Evolutionary conservation across 2,797 vertebrate species (phyloP).

Genomic region (Esox lucius): DNA sequence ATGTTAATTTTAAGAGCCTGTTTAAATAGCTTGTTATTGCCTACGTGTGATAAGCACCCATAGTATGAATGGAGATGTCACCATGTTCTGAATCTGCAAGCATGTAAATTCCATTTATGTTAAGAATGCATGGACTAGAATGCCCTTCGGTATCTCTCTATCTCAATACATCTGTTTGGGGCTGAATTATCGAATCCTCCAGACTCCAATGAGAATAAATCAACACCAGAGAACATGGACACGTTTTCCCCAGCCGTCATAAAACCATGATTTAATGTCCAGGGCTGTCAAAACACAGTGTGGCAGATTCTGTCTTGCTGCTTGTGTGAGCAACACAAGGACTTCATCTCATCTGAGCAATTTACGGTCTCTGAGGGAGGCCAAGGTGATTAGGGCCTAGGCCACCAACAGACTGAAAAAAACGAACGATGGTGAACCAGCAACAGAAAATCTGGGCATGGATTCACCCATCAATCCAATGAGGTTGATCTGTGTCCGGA

Average conservation of each 20-base stretch:
- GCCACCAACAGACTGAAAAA: constrained; percentile 89
- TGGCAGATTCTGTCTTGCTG: constrained; percentile 72
- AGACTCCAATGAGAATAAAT: constrained; percentile 86
- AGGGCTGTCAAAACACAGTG: constrained; percentile 81
- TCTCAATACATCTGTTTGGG: constrained; percentile 84
- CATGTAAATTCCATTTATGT: constrained; percentile 87
- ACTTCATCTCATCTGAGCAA: constrained; percentile 81
- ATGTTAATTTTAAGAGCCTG: background rate
- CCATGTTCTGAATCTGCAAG: constrained; percentile 25
- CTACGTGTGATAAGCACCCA: background rate
- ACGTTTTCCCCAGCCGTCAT: constrained; percentile 83
- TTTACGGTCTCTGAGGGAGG: constrained; percentile 86
- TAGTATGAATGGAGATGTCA: constrained; percentile 63
- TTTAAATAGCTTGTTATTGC: background rate
- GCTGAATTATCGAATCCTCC: constrained; percentile 84
- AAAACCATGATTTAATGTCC: constrained; percentile 86
- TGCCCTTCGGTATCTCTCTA: constrained; percentile 75
- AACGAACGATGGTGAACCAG: constrained; percentile 80
- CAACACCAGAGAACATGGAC: constrained; percentile 74
- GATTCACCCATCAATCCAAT: constrained; percentile 77
- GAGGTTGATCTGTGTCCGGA: constrained; percentile 85
- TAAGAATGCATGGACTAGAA: constrained; percentile 72
- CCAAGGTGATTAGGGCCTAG: constrained; percentile 79
- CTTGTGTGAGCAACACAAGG: constrained; percentile 77
- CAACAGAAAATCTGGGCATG: constrained; percentile 79